A percentile compares a stretch with the other conserved stretches of the same genome.
These are phyloP conservation scores for Drosophila vallismaia DNA, from an alignment of 2,888 invertebrate species.

Conservation along the genomic window DNA sequence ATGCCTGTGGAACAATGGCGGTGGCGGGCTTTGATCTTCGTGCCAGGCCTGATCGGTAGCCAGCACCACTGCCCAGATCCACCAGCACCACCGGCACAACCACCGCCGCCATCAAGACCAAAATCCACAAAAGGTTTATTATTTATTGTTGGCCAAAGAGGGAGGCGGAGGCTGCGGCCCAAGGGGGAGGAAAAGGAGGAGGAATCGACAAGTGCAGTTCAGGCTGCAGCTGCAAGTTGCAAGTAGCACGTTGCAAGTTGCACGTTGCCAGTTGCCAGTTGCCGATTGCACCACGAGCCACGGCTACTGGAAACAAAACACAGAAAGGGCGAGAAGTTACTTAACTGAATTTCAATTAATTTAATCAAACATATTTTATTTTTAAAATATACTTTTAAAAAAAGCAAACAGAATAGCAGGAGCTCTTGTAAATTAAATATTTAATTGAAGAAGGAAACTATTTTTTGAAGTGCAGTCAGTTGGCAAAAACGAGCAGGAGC, in stretches of 20 bases:
- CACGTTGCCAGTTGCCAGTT: slow-evolving; percentile 43
- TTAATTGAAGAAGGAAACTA: not conserved
- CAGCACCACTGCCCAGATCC: slow-evolving; percentile 60
- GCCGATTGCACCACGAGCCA: slow-evolving; percentile 51
- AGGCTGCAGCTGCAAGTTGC: slow-evolving; percentile 62
- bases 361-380: not conserved
- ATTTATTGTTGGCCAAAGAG: slow-evolving; percentile 75
- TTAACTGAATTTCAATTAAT: not conserved
- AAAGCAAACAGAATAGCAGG: not conserved
- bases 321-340: slow-evolving; percentile 4
- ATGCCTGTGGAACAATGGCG: slow-evolving; percentile 69
- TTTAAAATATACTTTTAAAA: not conserved
- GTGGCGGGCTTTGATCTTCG: slow-evolving; percentile 67
- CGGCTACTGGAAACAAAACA: slow-evolving; percentile 38
- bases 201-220: slow-evolving; percentile 46
- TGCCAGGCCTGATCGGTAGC: slow-evolving; percentile 66
- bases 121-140: slow-evolving; percentile 79
- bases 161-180: slow-evolving; percentile 19
- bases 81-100: slow-evolving; percentile 13
- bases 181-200: slow-evolving; percentile 26
- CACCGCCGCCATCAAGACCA: slow-evolving; percentile 59
- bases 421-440: not conserved
- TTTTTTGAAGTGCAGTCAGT: slow-evolving; percentile 14
- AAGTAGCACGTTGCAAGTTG: slow-evolving; percentile 54
- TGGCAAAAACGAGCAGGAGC: slow-evolving; percentile 20